phyloP scores from a whole-genome alignment of 2,888 invertebrate genomes.

The Linyphia triangularis region DNA sequence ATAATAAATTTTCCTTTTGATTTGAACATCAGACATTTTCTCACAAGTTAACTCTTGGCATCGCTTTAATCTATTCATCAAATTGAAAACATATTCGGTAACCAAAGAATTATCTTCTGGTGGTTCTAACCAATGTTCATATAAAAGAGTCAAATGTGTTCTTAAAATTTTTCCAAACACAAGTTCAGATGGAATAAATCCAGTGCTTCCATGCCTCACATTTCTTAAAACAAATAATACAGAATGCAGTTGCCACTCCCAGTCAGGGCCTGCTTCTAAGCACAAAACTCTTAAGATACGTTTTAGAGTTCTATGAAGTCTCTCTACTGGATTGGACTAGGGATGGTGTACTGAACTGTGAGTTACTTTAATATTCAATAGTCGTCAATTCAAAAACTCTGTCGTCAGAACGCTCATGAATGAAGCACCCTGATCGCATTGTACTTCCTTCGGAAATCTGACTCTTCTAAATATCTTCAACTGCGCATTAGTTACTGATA shows the following conservation, averaged over 20 bases:
- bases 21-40: not conserved
- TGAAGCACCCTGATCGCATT: too few relatives aligned
- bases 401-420: too few relatives aligned
- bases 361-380: too few relatives aligned
- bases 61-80: slow-evolving; percentile 22
- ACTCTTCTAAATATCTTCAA: too few relatives aligned
- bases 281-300: not conserved
- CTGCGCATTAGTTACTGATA: too few relatives aligned
- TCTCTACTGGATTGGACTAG: too few relatives aligned
- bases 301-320: too few relatives aligned
- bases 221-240: slow-evolving; percentile 2
- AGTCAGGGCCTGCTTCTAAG: not conserved
- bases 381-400: too few relatives aligned
- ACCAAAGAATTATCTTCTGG: not conserved
- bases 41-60: slow-evolving; percentile 6
- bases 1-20: slow-evolving; percentile 3
- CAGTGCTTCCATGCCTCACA: slow-evolving; percentile 12
- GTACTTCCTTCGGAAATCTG: too few relatives aligned
- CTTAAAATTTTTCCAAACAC: slow-evolving; percentile 34
- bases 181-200: slow-evolving; percentile 20
- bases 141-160: slow-evolving; percentile 15
- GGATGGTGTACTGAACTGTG: too few relatives aligned
- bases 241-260: not conserved
- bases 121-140: not conserved
- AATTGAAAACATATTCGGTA: slow-evolving; percentile 18